A percentile compares a stretch with the other conserved stretches of the same genome.
phyloP scores from a whole-genome alignment of 2,888 invertebrate genomes.

The Odontothrips loti region DNA sequence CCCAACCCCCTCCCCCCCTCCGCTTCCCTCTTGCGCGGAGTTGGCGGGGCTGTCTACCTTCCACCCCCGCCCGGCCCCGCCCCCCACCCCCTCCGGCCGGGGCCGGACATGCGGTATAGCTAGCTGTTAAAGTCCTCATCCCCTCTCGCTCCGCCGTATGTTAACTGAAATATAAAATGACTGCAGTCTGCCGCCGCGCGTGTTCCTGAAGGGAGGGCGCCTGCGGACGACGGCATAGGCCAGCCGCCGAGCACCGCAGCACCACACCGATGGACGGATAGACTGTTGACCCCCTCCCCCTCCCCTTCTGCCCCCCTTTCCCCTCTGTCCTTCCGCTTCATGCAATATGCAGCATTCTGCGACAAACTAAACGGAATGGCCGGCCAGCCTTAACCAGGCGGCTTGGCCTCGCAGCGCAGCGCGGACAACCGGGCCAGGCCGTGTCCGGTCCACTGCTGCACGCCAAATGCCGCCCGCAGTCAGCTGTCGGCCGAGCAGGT shows the following conservation, averaged over 20 bases:
- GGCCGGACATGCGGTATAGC: too few relatives aligned
- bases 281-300: too few relatives aligned
- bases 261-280: too few relatives aligned
- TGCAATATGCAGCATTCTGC: background rate
- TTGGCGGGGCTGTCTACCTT: background rate
- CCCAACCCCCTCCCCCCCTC: background rate
- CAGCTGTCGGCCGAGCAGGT: too few relatives aligned
- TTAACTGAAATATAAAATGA: too few relatives aligned
- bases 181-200: background rate
- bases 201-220: background rate
- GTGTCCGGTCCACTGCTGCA: background rate
- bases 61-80: background rate
- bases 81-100: background rate
- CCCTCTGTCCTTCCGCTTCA: background rate
- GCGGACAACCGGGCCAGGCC: background rate
- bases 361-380: conserved; percentile 1
- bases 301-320: too few relatives aligned
- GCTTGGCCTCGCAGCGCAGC: background rate
- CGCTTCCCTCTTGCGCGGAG: background rate
- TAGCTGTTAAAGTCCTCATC: too few relatives aligned
- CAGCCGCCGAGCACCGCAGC: too few relatives aligned
- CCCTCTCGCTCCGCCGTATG: too few relatives aligned
- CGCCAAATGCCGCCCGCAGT: too few relatives aligned
- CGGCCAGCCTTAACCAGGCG: background rate
- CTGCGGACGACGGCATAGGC: too few relatives aligned